These are phyloP conservation scores for Parasteatoda lunata DNA, from an alignment of 2,888 invertebrate species.

Conservation along the genomic window DNA sequence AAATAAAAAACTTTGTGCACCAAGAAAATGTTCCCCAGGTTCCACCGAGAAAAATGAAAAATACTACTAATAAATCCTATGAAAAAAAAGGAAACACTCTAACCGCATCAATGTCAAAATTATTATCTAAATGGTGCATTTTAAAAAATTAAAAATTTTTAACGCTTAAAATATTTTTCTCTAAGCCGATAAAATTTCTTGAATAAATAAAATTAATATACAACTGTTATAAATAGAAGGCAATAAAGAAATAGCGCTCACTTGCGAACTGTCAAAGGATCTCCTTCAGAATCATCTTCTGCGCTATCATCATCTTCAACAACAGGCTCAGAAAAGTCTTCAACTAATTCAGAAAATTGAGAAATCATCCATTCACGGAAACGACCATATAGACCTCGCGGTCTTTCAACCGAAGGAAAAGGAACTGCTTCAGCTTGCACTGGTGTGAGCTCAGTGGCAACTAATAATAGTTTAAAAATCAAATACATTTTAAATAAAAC, in stretches of 20 bases:
- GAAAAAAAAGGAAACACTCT: too few species aligned
- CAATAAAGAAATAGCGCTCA: constrained; percentile 61
- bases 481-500: neutral
- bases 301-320: constrained; percentile 69
- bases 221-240: too few species aligned
- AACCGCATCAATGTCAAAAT: too few species aligned
- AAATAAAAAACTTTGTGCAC: too few species aligned
- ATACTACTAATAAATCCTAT: too few species aligned
- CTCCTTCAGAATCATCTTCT: constrained; percentile 70
- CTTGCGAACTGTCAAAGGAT: constrained; percentile 73
- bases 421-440: constrained; percentile 46
- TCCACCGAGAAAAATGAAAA: too few species aligned
- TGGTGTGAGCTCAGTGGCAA: constrained; percentile 51
- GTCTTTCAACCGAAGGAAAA: constrained; percentile 41
- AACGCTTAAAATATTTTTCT: too few species aligned
- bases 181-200: too few species aligned
- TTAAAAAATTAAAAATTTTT: too few species aligned
- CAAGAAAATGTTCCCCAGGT: too few species aligned
- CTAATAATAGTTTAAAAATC: constrained; percentile 6
- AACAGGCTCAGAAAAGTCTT: constrained; percentile 72
- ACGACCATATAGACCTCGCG: constrained; percentile 19
- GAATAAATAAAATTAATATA: too few species aligned
- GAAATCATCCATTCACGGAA: constrained; percentile 35
- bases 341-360: constrained; percentile 71
- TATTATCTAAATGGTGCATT: too few species aligned